A percentile compares a stretch with the other conserved stretches of the same genome.
Evolutionary conservation across 1,140 invertebrate genomes (phyloP).

Genomic region (Neodiprion pinetum): DNA sequence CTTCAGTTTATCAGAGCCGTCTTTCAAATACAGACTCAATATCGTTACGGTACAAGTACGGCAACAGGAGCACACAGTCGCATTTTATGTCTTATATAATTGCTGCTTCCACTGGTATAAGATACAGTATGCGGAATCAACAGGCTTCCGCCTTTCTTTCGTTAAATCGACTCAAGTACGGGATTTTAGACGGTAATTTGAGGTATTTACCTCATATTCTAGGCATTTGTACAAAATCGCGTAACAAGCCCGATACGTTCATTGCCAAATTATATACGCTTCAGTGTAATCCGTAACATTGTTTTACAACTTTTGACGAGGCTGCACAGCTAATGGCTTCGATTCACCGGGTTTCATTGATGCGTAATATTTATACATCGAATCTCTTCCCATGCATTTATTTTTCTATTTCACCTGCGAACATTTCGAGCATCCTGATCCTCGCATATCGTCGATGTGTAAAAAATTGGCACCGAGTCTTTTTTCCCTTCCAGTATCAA

Average conservation of each 20-base stretch:
- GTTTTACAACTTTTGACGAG: no score
- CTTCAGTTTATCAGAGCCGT: neutral
- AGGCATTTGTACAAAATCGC: neutral
- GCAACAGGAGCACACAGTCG: neutral
- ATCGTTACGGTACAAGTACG: neutral
- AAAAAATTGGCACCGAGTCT: no score
- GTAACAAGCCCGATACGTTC: neutral
- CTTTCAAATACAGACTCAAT: neutral
- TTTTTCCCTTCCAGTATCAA: no score
- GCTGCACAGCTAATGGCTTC: no score
- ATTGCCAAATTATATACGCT: no score
- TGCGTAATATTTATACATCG: no score
- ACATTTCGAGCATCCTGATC: no score
- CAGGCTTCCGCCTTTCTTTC: constrained; percentile 28
- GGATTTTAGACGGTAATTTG: neutral
- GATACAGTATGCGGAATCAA: neutral
- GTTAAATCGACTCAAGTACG: neutral
- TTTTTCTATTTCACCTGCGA: no score
- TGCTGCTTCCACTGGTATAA: neutral
- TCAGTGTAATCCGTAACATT: no score
- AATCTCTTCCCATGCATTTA: no score
- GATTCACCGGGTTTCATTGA: no score
- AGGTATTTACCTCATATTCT: neutral
- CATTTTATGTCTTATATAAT: neutral
- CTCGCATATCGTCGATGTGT: no score